Conservation (phyloP, 2,113 vertebrate genomes). For the Hippocampus guttulatus region DNA sequence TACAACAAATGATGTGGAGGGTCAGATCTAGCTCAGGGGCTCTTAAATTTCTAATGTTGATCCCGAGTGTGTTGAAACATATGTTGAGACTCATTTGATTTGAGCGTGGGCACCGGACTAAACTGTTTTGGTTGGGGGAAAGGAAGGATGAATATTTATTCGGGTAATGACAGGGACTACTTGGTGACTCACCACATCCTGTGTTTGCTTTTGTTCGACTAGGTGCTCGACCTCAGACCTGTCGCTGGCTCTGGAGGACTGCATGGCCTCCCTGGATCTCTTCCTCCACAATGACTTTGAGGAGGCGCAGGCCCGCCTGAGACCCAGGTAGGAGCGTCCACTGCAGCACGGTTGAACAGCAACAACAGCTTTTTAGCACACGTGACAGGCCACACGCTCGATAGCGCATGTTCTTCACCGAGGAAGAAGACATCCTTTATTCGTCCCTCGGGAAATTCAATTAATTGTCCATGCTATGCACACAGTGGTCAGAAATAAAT, state of each 20-base stretch:
- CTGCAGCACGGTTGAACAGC: not conserved
- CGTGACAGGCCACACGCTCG: not conserved
- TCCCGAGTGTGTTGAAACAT: no score
- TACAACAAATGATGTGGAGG: no score
- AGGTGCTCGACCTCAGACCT: slow-evolving; percentile 78
- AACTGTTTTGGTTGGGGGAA: not conserved
- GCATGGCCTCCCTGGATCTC: slow-evolving; percentile 88
- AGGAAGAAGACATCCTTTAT: slow-evolving; percentile 2
- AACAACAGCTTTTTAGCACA: not conserved
- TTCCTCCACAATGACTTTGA: slow-evolving; percentile 94
- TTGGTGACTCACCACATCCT: not conserved
- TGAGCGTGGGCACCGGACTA: not conserved
- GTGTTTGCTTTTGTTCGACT: slow-evolving; percentile 33
- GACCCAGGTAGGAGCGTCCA: slow-evolving; percentile 78
- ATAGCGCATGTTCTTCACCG: not conserved
- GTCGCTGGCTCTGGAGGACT: slow-evolving; percentile 84
- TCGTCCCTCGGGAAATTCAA: slow-evolving; percentile 1
- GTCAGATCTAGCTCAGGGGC: no score
- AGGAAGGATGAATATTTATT: not conserved
- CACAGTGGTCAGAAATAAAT: not conserved
- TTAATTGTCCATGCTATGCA: not conserved
- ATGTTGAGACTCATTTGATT: not conserved
- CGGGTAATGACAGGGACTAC: no score
- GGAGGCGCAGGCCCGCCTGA: slow-evolving; percentile 82
- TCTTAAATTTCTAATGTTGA: no score